A percentile compares a stretch with the other conserved stretches of the same genome.
These are phyloP conservation scores for Ctenoplectra terminalis DNA, from an alignment of 1,140 invertebrate genomes.

Conservation along the genomic window DNA sequence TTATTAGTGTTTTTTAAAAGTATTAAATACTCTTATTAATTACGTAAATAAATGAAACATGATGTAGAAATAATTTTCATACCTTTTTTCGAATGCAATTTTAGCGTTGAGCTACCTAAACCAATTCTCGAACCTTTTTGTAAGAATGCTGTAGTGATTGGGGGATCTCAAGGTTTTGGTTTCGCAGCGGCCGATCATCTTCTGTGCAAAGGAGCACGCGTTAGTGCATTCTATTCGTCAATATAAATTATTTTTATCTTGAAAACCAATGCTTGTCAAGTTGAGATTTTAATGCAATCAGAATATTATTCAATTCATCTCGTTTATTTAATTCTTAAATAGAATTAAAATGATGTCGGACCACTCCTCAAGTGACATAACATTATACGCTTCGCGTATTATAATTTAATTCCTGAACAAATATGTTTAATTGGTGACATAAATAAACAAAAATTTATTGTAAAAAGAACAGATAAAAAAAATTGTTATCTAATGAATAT, in stretches of 20 bases:
- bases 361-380: no score
- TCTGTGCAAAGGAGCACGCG: constrained; percentile 79
- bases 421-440: no score
- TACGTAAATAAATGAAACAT: not conserved
- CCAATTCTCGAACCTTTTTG: constrained; percentile 37
- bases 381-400: no score
- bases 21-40: not conserved
- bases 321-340: no score
- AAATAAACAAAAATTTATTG: no score
- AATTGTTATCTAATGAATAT: no score
- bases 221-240: constrained; percentile 8
- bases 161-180: constrained; percentile 82
- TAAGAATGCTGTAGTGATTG: constrained; percentile 82
- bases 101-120: not conserved
- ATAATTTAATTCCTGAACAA: no score
- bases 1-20: not conserved
- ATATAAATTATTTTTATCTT: not conserved
- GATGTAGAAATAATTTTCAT: not conserved
- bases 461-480: no score
- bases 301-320: no score
- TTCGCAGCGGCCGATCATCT: constrained; percentile 80
- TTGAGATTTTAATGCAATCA: no score
- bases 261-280: no score
- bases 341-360: no score
- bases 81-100: not conserved